Base-by-base conservation (phyloP, 1,140 invertebrate genomes). In the Anthonomus grandis region DNA sequence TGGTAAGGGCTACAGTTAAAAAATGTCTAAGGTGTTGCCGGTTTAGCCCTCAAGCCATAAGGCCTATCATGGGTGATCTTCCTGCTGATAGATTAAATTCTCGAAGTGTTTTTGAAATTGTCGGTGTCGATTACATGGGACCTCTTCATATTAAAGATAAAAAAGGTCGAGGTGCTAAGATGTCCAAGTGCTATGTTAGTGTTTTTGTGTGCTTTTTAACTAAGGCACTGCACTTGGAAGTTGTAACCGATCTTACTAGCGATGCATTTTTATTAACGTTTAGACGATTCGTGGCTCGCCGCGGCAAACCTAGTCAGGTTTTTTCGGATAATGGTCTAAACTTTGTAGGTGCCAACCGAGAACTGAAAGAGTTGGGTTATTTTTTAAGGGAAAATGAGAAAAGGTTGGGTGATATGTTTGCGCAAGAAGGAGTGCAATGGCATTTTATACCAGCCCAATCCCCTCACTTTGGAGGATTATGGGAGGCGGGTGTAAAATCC, bases 381-480 rank as follows among this genome's bases (percentile, higher is more conserved):
- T 45, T 46, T 46, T 21, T 55, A 31, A 13, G 2, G 12, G 12
- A 39, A 8, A 12, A 24, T 13, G 5, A 15, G 4, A n/a, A 4
- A 15, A 25, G 31, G 13, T 17, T 48, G 25, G n/a, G n/a, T 27
- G 10, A 13, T 4, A 34, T n/a, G 10, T 13, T 52, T 9, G 36
- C 38, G 15, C 9, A 19, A 8, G 8, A 51, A 0, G 49, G 53
- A 23, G 64, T 52, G 9, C 21, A 18, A 3, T 68, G 64, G 64
- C 45, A 65, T 34, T 67, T 68, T 25, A 64, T 58, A 23, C 64
- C 63, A 18, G 51, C 60, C 2, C 10, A 15, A 9, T 18, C 60
- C 3, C 59, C 61, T 10, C 22, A 58, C 18, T 58, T 65, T 25
- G 64, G 64, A n/a, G 57, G 42, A 4, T 12, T 66, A 2, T 64